Evolutionary conservation across 2,113 vertebrate genomes (phyloP), one percentile per base, ranked within the genome.

Genomic region (Synchiropus splendidus): DNA sequence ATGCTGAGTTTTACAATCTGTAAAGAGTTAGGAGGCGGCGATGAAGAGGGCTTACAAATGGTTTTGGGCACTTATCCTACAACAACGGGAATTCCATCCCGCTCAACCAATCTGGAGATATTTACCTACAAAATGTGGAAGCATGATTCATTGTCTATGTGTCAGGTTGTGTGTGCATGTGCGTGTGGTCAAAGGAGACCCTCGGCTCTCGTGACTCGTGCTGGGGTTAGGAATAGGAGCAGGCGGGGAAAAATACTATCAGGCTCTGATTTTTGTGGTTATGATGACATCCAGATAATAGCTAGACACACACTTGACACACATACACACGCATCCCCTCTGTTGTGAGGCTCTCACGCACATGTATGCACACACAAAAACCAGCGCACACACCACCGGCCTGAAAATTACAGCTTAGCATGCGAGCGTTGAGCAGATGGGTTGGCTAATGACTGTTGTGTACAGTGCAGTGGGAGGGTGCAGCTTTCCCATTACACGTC

Each of bases 381-480:
- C 63, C 55, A 16, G 46, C 48, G 86, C 86, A 76, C 77, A 83
- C 75, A 76, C 69, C 80, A 84, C 71, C 21, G 70, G 75, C 61
- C 55, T 79, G 79, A 82, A 87, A 88, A 89, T 86, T 78, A 82
- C 64, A 72, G 78, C 80, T 89, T 82, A 84, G 74, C 61, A 70
- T 88, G 82, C 79, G 73, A 85, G 83, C 69, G 60, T 47, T 75
- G 81, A 90, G 81, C 84, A 90, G 79, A 89, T 90, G 83, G 83
- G 75, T 81, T 75, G 61, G 58, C 62, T 86, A 79, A 77, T 85
- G 78, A 84, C 66, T 76, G 70, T 81, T 76, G 72, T 83, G 75
- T 77, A 85, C 82, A 84, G 74, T 77, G 80, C 75, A 76, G 74
- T 70, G 58, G 72, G 81, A 70, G 75, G 31, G 51, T 72, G 62